Evolutionary conservation across 2,888 invertebrate species (phyloP), one percentile per base, ranked within the genome.

Genomic region (Ectropis crepuscularia): DNA sequence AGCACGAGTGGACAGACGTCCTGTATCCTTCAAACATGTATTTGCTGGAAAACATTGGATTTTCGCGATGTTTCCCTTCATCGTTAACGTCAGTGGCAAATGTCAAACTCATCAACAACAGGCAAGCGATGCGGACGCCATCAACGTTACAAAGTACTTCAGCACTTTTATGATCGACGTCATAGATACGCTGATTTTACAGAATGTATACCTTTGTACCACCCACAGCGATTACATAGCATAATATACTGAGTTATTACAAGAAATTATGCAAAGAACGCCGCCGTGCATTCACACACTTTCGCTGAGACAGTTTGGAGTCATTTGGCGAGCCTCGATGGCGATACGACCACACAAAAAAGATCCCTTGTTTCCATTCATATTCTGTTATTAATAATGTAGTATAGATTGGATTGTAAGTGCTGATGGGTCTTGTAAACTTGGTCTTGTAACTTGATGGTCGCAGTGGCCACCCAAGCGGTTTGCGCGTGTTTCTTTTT

Each of bases 271-370:
- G 86, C 88, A 82, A 88, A 87, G 79, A 77, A 77, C 80, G 75
- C 70, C 74, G 70, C 68, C 67, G 73, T 71, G 71, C 73, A 82
- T 87, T 87, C 88, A 83, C 87, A 88, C 86, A 90, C 90, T 92
- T 91, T 91, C 90, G 86, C 90, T 86, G 87, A 88, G 90, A 90
- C 89, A 88, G 86, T 87, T 87, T 85, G 82, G 82, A 85, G 82
- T 84, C 86, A 72, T 77, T 80, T 78, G 77, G 71, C 74, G 70
- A 73, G 74, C 16, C 65, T 55, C 49, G 73, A 72, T 79, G 75
- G 76, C 73, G 72, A 51, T 28, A 64, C 63, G 68, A 62, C 85
- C 86, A 85, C 64, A 74, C 51, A 65, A 72, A 50, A 62, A 61
- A 78, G 87, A 80, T 69, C 86, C 74, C 65, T 67, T 36, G 47